Percentiles rank a stretch among this genome's conserved stretches.
Conservation (phyloP, 2,888 invertebrate genomes). For the Heliconius ethilla region DNA sequence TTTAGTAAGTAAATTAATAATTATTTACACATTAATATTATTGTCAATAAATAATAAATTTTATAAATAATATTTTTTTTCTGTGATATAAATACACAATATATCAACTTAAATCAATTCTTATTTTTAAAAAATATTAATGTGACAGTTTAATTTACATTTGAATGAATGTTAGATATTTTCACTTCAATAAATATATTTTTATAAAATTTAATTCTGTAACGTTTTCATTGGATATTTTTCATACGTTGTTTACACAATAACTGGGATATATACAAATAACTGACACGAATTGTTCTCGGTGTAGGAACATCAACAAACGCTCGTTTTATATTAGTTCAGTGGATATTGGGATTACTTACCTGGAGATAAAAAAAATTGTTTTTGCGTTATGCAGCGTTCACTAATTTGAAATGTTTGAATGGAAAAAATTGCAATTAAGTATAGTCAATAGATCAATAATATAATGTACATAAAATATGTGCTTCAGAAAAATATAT, state of each 20-base stretch:
- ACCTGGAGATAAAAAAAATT: neutral
- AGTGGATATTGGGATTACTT: conserved; percentile 11
- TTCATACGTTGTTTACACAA: neutral
- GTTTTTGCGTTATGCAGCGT: neutral
- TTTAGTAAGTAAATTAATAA: conserved; percentile 48
- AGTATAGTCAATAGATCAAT: neutral
- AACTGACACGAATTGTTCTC: conserved; percentile 4
- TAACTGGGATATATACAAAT: neutral
- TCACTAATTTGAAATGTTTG: neutral
- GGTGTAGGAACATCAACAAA: neutral
- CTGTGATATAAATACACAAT: neutral
- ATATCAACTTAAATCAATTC: neutral
- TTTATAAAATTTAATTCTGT: neutral
- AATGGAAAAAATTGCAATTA: too few species aligned
- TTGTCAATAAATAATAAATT: neutral
- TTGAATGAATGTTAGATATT: neutral
- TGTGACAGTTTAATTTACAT: neutral
- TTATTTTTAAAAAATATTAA: too few species aligned
- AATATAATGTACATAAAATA: neutral
- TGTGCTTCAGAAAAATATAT: neutral
- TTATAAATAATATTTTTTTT: too few species aligned
- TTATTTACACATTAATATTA: neutral
- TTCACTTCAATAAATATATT: neutral
- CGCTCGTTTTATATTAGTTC: conserved; percentile 14
- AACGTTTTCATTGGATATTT: conserved; percentile 1